phyloP scores from a whole-genome alignment of 2,888 invertebrate genomes.

The Andrena flavipes region DNA sequence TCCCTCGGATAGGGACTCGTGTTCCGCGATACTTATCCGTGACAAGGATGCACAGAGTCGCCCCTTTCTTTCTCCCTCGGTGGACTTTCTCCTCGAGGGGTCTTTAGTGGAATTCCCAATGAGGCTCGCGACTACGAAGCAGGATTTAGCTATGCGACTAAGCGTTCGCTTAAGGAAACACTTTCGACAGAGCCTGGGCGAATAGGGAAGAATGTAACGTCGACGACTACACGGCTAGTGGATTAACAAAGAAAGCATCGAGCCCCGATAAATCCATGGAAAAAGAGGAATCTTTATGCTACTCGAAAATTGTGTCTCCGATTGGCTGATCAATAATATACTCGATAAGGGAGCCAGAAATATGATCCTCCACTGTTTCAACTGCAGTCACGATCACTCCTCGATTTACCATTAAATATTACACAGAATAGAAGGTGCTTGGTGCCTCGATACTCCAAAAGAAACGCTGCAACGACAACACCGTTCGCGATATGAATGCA shows the following conservation, averaged over 20 bases:
- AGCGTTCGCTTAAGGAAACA: constrained; percentile 69
- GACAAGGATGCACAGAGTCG: constrained; percentile 10
- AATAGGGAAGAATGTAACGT: constrained; percentile 41
- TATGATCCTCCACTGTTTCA: too few species aligned
- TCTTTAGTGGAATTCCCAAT: constrained; percentile 64
- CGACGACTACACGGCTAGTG: constrained; percentile 40
- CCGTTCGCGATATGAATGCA: constrained; percentile 11
- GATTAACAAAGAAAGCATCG: constrained; percentile 56
- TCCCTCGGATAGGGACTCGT: neutral
- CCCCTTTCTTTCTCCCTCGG: constrained; percentile 3
- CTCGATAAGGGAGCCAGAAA: too few species aligned
- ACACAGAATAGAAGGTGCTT: neutral
- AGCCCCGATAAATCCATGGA: constrained; percentile 50
- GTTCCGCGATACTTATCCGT: neutral
- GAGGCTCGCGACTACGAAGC: constrained; percentile 57
- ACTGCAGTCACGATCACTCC: too few species aligned
- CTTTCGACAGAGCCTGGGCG: constrained; percentile 13
- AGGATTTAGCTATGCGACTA: constrained; percentile 67
- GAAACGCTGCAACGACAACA: neutral
- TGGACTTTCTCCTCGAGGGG: constrained; percentile 31
- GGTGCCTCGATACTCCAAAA: neutral
- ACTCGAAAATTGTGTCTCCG: too few species aligned
- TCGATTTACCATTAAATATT: neutral
- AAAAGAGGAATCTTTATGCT: neutral
- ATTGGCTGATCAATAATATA: too few species aligned